phyloP scores from a whole-genome alignment of 2,797 vertebrate genomes.

The Xenentodon cancila region DNA sequence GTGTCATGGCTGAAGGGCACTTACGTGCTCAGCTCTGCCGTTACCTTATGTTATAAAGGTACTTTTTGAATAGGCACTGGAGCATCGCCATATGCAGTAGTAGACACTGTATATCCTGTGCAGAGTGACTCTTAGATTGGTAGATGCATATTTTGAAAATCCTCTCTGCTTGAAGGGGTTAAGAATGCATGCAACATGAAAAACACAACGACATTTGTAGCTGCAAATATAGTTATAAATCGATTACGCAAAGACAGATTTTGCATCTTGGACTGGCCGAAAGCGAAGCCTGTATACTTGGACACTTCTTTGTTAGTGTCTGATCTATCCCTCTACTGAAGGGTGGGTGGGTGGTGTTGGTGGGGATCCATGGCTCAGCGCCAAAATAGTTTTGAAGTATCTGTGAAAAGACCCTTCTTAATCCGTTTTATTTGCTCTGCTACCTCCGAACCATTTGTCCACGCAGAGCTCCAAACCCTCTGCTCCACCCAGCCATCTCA shows the following conservation, averaged over 20 bases:
- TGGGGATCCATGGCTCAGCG: slow-evolving; percentile 65
- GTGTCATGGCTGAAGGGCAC: slow-evolving; percentile 21
- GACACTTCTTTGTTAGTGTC: slow-evolving; percentile 64
- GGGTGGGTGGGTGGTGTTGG: slow-evolving; percentile 12
- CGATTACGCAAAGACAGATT: slow-evolving; percentile 2
- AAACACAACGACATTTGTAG: too few species aligned
- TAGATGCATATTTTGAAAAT: slow-evolving; percentile 12
- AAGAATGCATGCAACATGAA: neutral
- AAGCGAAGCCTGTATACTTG: slow-evolving; percentile 51
- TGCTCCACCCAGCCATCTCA: slow-evolving; percentile 69
- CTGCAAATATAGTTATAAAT: neutral
- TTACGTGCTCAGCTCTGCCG: slow-evolving; percentile 22
- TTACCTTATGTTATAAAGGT: slow-evolving; percentile 12
- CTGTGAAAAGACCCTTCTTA: slow-evolving; percentile 89
- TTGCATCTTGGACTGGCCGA: slow-evolving; percentile 24
- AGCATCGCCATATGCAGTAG: slow-evolving; percentile 13
- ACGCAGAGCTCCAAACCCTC: slow-evolving; percentile 75
- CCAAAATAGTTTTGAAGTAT: slow-evolving; percentile 84
- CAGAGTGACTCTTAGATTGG: neutral
- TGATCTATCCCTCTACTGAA: slow-evolving; percentile 58
- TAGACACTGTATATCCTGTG: slow-evolving; percentile 2
- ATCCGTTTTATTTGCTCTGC: slow-evolving; percentile 96
- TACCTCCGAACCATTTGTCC: slow-evolving; percentile 98
- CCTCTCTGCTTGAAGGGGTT: neutral
- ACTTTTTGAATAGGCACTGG: slow-evolving; percentile 11